A percentile compares a stretch with the other conserved stretches of the same genome.
phyloP scores from a whole-genome alignment of 2,888 invertebrate genomes.

The Pyralis farinalis region DNA sequence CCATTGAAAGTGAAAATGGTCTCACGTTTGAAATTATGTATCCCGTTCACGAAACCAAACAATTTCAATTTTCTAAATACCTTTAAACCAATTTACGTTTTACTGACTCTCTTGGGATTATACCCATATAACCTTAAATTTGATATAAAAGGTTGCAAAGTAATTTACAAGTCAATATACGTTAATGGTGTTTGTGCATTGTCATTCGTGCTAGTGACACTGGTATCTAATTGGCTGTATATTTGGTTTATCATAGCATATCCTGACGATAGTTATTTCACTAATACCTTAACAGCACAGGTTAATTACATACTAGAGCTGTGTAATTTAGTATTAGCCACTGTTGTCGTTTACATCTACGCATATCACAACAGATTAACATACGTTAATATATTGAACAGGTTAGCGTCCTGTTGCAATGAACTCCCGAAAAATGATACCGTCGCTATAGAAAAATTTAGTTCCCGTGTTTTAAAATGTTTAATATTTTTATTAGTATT shows the following conservation, averaged over 20 bases:
- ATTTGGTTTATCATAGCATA: conserved; percentile 33
- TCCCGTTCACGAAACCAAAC: background rate
- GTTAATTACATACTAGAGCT: conserved; percentile 57
- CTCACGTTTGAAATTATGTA: conserved; percentile 11
- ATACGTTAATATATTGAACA: conserved; percentile 51
- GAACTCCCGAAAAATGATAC: conserved; percentile 30
- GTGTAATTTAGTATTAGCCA: conserved; percentile 30
- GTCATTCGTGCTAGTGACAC: conserved; percentile 31
- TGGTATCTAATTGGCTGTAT: conserved; percentile 40
- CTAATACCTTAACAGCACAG: conserved; percentile 44
- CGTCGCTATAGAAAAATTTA: conserved; percentile 29
- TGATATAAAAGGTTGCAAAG: conserved; percentile 10
- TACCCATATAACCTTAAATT: conserved; percentile 30
- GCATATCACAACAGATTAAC: conserved; percentile 40
- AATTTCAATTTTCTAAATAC: background rate
- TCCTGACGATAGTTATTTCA: conserved; percentile 33
- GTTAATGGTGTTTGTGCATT: conserved; percentile 23
- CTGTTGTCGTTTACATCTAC: conserved; percentile 38
- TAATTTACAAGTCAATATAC: conserved; percentile 1
- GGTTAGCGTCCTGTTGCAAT: conserved; percentile 32
- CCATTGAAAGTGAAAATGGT: background rate
- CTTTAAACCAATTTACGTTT: conserved; percentile 23
- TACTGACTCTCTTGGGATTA: conserved; percentile 26
- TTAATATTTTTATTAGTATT: conserved; percentile 27
- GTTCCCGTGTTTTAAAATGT: conserved; percentile 31